Evolutionary conservation across 1,140 invertebrate species (phyloP).

Genomic region (Plectrocnemia conspersa): DNA sequence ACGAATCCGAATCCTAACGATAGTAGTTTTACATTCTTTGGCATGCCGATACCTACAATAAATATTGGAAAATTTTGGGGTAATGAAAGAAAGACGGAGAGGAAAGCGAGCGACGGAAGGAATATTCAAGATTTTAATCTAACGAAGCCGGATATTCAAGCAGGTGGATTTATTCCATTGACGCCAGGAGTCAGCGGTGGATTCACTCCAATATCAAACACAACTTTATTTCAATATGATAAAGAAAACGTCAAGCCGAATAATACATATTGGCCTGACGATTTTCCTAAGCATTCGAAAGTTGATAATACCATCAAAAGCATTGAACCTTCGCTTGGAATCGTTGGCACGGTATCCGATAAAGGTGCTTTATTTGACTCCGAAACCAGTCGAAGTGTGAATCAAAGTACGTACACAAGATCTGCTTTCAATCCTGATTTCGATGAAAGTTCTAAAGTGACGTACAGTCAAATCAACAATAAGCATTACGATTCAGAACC

Average conservation of each 20-base stretch:
- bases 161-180: slow-evolving; percentile 68
- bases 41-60: slow-evolving; percentile 71
- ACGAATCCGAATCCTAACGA: slow-evolving; percentile 37
- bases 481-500: neutral
- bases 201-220: slow-evolving; percentile 59
- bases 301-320: slow-evolving; percentile 18
- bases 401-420: slow-evolving; percentile 24
- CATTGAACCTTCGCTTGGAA: slow-evolving; percentile 16
- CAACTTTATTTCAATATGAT: slow-evolving; percentile 32
- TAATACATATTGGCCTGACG: slow-evolving; percentile 29
- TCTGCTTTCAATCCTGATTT: neutral
- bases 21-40: slow-evolving; percentile 74
- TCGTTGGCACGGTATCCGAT: slow-evolving; percentile 10
- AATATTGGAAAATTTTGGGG: slow-evolving; percentile 62
- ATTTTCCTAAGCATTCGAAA: slow-evolving; percentile 26
- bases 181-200: slow-evolving; percentile 62
- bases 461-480: neutral
- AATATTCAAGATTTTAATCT: slow-evolving; percentile 47
- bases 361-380: slow-evolving; percentile 32
- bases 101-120: slow-evolving; percentile 45
- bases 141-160: slow-evolving; percentile 61
- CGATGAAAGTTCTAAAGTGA: neutral
- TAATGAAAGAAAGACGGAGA: slow-evolving; percentile 48
- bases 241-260: slow-evolving; percentile 23
- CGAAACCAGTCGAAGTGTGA: slow-evolving; percentile 18